Percentiles rank a stretch among this genome's conserved stretches.
Evolutionary conservation across 2,797 vertebrate genomes (phyloP).

Genomic region (Falco naumanni): DNA sequence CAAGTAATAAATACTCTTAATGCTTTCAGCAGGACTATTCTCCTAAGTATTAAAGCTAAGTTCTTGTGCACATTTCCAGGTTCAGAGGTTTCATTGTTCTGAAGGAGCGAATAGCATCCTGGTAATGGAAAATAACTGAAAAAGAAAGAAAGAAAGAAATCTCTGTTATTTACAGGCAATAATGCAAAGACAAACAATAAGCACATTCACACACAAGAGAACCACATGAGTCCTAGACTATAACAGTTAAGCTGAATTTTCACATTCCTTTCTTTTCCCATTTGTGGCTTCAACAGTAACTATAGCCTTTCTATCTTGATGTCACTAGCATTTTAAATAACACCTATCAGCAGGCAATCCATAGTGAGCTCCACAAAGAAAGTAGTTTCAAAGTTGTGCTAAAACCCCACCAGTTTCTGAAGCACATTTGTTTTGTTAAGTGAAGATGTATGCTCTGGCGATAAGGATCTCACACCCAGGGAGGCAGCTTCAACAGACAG

Average conservation of each 20-base stretch:
- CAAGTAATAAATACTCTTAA: background rate
- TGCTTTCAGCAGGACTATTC: background rate
- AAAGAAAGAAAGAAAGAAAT: background rate
- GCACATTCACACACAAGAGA: background rate
- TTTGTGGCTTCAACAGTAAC: background rate
- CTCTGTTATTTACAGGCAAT: background rate
- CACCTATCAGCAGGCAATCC: background rate
- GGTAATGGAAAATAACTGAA: background rate
- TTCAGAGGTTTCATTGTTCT: background rate
- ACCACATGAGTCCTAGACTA: accelerated
- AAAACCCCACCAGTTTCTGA: background rate
- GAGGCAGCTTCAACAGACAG: background rate
- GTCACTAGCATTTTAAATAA: background rate
- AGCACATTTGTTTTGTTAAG: background rate
- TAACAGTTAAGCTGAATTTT: background rate
- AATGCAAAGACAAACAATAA: slow-evolving; percentile 37
- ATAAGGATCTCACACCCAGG: background rate
- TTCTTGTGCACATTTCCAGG: background rate
- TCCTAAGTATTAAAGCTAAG: background rate
- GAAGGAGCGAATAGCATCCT: background rate
- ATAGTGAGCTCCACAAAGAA: background rate
- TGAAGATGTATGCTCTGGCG: background rate
- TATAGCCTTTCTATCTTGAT: background rate
- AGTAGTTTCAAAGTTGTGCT: background rate
- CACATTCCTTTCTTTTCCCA: background rate